Evolutionary conservation across 2,888 invertebrate genomes (phyloP), one percentile per base, ranked within the genome.

Genomic region (Lithophane socia): DNA sequence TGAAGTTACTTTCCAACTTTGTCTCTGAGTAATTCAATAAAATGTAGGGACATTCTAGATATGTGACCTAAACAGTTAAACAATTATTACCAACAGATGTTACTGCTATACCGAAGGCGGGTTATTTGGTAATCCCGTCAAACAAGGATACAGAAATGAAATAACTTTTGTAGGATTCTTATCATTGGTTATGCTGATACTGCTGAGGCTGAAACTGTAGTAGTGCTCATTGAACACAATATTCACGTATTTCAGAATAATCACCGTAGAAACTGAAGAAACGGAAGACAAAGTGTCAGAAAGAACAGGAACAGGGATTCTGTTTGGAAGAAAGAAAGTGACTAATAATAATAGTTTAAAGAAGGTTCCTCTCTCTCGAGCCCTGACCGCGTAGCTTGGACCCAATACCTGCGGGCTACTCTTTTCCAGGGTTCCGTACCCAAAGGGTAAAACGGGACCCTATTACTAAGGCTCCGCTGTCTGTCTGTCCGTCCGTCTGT

Each of bases 31-130:
- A 47, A 65, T 72, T 65, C n/a, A 37, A 64, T 79, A 44, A 80
- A 70, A 56, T 2, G 18, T 29, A 37, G 42, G 37, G 24, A 24
- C 4, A 37, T 24, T 2, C 52, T 68, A 52, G 8, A 5, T 21
- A 24, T 3, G 18, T 60, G 54, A 64, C 58, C 72, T 58, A 47
- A 58, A 71, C 72, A 60, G 29, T 65, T 65, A 10, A 7, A 16
- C 52, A 64, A 68, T 77, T 52, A 72, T 64, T 58, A 49, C 16
- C 71, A 52, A 66, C 66, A 76, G 49, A 65, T 65, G 71, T 52
- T 64, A 24, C 71, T 37, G 21, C 18, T 21, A n/a, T 47, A 42
- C 3, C 7, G 12, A 61, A 69, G 61, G 61, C 42, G 18, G 21
- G 21, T 29, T 58, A 44, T 24, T 60, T 73, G 54, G 4, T 4